Conservation (phyloP, 2,113 vertebrate species). For the Trinectes maculatus region DNA sequence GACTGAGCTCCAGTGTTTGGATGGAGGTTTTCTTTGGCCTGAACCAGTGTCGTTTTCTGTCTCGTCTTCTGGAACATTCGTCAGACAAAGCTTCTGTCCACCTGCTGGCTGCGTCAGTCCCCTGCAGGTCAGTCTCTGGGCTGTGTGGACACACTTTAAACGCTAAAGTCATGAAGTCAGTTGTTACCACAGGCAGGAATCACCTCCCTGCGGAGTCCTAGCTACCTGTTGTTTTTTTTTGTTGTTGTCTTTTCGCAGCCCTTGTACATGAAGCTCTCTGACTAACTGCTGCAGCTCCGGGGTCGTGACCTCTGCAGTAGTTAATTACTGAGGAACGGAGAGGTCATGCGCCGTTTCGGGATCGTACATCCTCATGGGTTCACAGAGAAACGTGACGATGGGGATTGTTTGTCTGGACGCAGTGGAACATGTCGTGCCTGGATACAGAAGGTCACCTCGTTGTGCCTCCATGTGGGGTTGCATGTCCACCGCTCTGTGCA, state of each 20-base stretch:
- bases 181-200: constrained; percentile 26
- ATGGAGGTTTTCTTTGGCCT: neutral
- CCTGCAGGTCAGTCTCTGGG: constrained; percentile 8
- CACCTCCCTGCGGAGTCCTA: constrained; percentile 25
- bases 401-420: constrained; percentile 40
- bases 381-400: constrained; percentile 9
- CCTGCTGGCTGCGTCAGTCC: neutral
- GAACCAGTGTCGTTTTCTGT: neutral
- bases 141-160: constrained; percentile 24
- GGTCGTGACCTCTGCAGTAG: constrained; percentile 37
- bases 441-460: constrained; percentile 60
- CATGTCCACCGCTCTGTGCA: constrained; percentile 36
- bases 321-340: constrained; percentile 41
- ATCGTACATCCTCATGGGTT: neutral
- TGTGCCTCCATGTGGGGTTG: constrained; percentile 33
- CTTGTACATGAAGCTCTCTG: neutral
- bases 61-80: neutral
- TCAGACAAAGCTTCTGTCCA: neutral
- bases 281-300: constrained; percentile 38
- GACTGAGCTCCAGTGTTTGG: neutral
- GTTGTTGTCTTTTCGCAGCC: constrained; percentile 13
- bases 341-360: constrained; percentile 39
- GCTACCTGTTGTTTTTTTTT: constrained; percentile 21
- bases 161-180: constrained; percentile 30
- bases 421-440: constrained; percentile 34